Conservation (phyloP, 2,113 vertebrate genomes). For the Eonycteris spelaea region DNA sequence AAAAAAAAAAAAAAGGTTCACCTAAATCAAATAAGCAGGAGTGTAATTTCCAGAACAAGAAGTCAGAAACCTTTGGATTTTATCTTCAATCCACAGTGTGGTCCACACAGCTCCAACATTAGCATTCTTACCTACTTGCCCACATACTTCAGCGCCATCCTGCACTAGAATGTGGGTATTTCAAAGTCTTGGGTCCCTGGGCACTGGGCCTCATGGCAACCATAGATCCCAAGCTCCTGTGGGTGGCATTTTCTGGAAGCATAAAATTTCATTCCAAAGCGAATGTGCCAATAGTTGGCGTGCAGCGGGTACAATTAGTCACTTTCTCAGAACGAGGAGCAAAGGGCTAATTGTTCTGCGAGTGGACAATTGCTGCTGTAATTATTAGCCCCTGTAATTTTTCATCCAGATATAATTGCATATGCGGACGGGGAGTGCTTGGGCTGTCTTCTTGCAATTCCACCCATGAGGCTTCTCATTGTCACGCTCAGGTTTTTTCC, state of each 20-base stretch:
- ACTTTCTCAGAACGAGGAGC: constrained; percentile 72
- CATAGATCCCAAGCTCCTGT: background rate
- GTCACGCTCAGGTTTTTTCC: constrained; percentile 61
- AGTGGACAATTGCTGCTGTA: constrained; percentile 76
- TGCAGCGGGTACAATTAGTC: constrained; percentile 72
- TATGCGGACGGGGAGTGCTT: background rate
- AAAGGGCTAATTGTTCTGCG: constrained; percentile 78
- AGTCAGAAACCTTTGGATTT: background rate
- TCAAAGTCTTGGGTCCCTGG: background rate
- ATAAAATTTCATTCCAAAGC: constrained; percentile 49
- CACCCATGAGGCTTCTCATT: constrained; percentile 49
- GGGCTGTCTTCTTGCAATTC: constrained; percentile 6
- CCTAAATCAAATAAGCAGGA: background rate
- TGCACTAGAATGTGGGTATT: background rate
- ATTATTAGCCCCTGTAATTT: constrained; percentile 76
- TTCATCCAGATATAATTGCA: constrained; percentile 71
- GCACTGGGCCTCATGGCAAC: background rate
- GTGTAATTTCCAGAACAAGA: background rate
- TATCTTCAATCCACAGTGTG: background rate
- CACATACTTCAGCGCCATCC: background rate
- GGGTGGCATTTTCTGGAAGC: constrained; percentile 43
- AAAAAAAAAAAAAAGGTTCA: background rate
- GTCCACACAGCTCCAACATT: background rate
- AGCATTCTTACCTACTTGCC: background rate
- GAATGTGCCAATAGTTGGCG: constrained; percentile 48